Percentiles rank a stretch among this genome's conserved stretches.
Evolutionary conservation across 2,113 vertebrate genomes (phyloP).

Genomic region (Hydrochoerus hydrochaeris): DNA sequence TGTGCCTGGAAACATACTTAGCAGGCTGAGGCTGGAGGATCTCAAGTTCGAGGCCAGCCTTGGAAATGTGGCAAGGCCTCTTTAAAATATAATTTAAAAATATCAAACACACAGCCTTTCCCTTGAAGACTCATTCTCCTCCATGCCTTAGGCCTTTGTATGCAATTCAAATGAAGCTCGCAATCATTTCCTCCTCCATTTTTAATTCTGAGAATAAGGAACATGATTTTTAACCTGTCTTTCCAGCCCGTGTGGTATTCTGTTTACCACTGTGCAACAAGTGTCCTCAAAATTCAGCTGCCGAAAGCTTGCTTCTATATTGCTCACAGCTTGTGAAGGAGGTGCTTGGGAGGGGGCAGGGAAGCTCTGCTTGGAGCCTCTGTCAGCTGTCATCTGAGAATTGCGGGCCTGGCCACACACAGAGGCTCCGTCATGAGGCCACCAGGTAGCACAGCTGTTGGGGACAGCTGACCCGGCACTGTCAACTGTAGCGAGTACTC

Average conservation of each 20-base stretch:
- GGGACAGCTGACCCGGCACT: background rate
- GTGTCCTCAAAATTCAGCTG: background rate
- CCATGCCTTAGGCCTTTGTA: background rate
- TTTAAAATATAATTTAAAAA: background rate
- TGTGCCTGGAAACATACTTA: background rate
- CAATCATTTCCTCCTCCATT: background rate
- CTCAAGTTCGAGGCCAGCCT: background rate
- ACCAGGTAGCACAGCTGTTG: background rate
- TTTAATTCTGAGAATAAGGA: background rate
- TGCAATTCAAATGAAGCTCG: background rate
- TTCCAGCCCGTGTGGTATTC: background rate
- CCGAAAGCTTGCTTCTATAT: background rate
- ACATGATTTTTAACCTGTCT: fast-evolving
- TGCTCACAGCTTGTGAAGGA: background rate
- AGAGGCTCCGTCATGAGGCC: background rate
- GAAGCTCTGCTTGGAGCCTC: too few relatives aligned
- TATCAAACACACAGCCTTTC: background rate
- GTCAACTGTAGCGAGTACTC: background rate
- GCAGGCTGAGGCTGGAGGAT: background rate
- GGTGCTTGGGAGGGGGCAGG: background rate
- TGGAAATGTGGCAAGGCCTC: background rate
- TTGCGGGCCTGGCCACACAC: background rate
- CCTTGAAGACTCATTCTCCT: background rate
- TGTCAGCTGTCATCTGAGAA: background rate
- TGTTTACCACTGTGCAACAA: background rate